Percentiles rank a stretch among this genome's conserved stretches.
phyloP scores from a whole-genome alignment of 2,113 vertebrate species.

The Sylvietta virens region DNA sequence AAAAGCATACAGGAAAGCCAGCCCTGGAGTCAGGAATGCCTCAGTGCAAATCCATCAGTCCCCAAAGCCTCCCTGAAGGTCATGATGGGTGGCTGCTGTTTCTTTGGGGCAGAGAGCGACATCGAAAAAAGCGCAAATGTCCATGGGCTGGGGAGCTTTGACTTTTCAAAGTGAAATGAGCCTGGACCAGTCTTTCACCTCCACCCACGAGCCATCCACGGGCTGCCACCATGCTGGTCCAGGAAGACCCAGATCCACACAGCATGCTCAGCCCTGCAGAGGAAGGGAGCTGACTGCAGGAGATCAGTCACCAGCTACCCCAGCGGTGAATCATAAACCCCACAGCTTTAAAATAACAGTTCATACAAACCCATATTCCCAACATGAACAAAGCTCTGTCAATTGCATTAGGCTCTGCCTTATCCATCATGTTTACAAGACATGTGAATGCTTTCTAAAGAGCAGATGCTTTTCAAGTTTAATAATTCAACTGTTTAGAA shows the following conservation, averaged over 20 bases:
- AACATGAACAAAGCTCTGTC: not conserved
- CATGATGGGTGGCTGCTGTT: not conserved
- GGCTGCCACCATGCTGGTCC: not conserved
- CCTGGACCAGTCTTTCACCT: not conserved
- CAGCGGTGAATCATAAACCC: not conserved
- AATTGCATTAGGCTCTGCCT: slow-evolving; percentile 39
- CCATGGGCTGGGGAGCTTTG: not conserved
- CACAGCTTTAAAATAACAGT: not conserved
- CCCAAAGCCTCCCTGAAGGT: not conserved
- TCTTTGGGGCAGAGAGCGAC: not conserved
- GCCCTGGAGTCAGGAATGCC: not conserved
- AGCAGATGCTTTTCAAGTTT: slow-evolving; percentile 58
- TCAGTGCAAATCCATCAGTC: not conserved
- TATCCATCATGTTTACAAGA: slow-evolving; percentile 43
- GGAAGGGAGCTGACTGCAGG: not conserved
- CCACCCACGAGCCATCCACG: not conserved
- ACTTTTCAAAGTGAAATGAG: not conserved
- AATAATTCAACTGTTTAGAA: slow-evolving; percentile 44
- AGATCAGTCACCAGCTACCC: not conserved
- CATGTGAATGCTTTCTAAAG: slow-evolving; percentile 9
- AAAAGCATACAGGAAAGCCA: not conserved
- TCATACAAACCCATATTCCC: not conserved
- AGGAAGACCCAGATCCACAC: not conserved
- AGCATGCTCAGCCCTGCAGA: not conserved
- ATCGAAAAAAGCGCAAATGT: not conserved